A percentile compares a stretch with the other conserved stretches of the same genome.
Evolutionary conservation across 2,888 invertebrate genomes (phyloP).

Genomic region (Mesorhabditis spiculigera): DNA sequence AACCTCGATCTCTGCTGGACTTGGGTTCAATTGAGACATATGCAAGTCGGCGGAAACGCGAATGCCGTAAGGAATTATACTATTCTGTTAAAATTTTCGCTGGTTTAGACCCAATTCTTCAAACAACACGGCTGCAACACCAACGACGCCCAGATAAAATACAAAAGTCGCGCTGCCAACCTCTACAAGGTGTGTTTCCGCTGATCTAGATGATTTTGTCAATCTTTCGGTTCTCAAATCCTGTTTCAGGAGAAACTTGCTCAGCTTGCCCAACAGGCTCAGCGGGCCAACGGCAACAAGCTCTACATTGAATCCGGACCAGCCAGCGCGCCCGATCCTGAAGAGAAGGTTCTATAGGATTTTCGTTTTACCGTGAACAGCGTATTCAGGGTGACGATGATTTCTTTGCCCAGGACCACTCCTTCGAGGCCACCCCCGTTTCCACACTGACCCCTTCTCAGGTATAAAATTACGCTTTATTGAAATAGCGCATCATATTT

Average conservation of each 20-base stretch:
- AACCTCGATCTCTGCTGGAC: conserved; percentile 99
- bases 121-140: conserved; percentile 86
- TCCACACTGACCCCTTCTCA: background rate
- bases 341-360: conserved; percentile 14
- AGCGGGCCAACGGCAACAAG: conserved; percentile 82
- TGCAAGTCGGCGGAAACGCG: conserved; percentile 96
- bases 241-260: conserved; percentile 75
- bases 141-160: conserved; percentile 91
- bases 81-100: background rate
- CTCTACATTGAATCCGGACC: conserved; percentile 63
- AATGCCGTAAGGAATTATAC: conserved; percentile 29
- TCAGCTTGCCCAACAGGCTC: conserved; percentile 78
- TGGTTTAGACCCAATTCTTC: conserved; percentile 80
- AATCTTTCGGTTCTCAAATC: background rate
- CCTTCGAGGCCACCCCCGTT: background rate
- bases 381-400: background rate
- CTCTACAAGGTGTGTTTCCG: conserved; percentile 67
- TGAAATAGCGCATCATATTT: background rate
- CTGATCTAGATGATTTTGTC: conserved; percentile 2
- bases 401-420: conserved; percentile 7
- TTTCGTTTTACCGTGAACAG: no score
- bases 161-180: conserved; percentile 88
- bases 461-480: background rate
- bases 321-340: conserved; percentile 17
- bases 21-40: conserved; percentile 89